phyloP scores from a whole-genome alignment of 2,113 vertebrate genomes.

The Eolophus roseicapilla region DNA sequence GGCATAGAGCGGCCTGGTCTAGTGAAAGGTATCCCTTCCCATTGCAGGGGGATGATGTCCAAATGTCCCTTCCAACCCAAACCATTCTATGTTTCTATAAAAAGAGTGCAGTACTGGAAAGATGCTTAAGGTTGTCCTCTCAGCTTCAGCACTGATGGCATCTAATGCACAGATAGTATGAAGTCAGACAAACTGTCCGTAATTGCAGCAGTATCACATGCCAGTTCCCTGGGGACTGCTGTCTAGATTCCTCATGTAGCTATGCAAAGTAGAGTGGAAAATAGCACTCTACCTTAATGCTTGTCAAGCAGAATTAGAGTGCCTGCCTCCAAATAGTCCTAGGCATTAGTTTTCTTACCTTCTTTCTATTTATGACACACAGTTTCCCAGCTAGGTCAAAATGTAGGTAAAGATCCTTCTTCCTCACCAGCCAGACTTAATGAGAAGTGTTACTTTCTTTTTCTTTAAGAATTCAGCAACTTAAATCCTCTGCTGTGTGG shows the following conservation, averaged over 20 bases:
- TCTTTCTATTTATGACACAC: not conserved
- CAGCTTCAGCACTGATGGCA: not conserved
- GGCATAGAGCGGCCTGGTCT: not conserved
- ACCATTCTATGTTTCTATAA: not conserved
- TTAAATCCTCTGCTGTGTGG: not conserved
- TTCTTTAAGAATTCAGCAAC: not conserved
- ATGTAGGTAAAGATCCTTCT: not conserved
- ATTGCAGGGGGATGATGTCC: not conserved
- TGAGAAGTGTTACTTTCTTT: not conserved
- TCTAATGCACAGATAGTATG: not conserved
- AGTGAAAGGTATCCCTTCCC: not conserved
- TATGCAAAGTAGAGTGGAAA: not conserved
- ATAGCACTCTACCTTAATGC: not conserved
- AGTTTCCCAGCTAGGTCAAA: not conserved
- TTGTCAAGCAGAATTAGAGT: not conserved
- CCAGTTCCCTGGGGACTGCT: not conserved
- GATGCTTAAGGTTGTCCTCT: not conserved
- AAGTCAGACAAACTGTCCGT: not conserved
- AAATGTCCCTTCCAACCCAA: not conserved
- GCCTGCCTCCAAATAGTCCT: not conserved
- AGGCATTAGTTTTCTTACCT: not conserved
- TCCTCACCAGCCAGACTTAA: not conserved
- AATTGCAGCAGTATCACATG: not conserved
- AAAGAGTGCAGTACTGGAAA: not conserved
- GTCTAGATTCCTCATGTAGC: not conserved